Evolutionary conservation across 2,113 vertebrate genomes (phyloP), one percentile per base, ranked within the genome.

Genomic region (Phyllopteryx taeniolatus): DNA sequence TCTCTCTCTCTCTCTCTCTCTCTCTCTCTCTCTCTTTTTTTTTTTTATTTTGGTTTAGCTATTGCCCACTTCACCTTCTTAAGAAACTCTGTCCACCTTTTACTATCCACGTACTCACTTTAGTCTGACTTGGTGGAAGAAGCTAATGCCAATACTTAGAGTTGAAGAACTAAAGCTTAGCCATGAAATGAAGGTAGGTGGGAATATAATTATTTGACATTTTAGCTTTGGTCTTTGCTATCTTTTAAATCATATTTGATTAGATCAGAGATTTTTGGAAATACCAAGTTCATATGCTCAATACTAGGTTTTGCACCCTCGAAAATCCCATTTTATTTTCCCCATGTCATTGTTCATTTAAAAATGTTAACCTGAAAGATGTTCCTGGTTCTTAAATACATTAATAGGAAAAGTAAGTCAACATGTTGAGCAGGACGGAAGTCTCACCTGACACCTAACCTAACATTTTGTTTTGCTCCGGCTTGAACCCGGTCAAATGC

Each of bases 171-270:
- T 93, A 90, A 92, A 81, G 90, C 67, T 51, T 93, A 92, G 87
- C 88, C 91, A 91, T 74, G 76, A 53, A 84, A 15, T 77, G 84
- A 94, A 96, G 95, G 96, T 98, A 97, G 94, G 96, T 95, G 75
- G 49, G 72, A 84, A 81, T 66, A 79, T 78, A 78, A 69, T 85
- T 70, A 74, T 75, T 65, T 68, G 12, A 66, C 33, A 65, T 77
- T 64, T 65, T 66, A 63, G 53, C 43, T 4, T 11, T 31, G 4
- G 43, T 72, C 22, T 70, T 33, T 42, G 5, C 1, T 70, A 1
- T 39, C 17, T n/a, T 70, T 47, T 60, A 61, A 47, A 12, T 63
- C 12, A 61, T 42, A 27, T 57, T 79, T 70, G 31, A 61, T 35
- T 19, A 19, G 35, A 17, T 1, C 7, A 17, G 1, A 8, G 31